phyloP scores from a whole-genome alignment of 1,140 invertebrate genomes.

The Sweltsa coloradensis region DNA sequence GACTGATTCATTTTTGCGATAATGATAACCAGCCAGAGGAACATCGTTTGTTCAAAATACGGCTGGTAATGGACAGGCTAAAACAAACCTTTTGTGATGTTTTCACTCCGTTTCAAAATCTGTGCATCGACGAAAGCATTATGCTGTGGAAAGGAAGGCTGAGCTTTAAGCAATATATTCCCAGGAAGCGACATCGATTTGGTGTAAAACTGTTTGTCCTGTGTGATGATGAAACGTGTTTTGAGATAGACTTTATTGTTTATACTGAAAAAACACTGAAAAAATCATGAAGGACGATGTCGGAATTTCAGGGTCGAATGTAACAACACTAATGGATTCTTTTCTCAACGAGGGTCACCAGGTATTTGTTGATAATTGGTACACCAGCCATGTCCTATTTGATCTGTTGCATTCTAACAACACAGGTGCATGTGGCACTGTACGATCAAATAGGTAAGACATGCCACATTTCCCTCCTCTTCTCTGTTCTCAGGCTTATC shows the following conservation, averaged over 20 bases:
- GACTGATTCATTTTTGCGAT: too few species aligned
- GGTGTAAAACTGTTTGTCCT: slow-evolving; percentile 24
- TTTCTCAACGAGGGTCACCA: slow-evolving; percentile 23
- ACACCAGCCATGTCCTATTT: too few species aligned
- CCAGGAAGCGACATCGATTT: slow-evolving; percentile 22
- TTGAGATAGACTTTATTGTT: slow-evolving; percentile 21
- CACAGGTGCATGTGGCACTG: too few species aligned
- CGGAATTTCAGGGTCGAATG: slow-evolving; percentile 23
- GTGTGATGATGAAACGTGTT: slow-evolving; percentile 20
- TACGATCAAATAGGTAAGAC: too few species aligned
- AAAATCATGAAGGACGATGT: slow-evolving; percentile 12
- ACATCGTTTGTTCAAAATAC: too few species aligned
- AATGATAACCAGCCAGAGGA: too few species aligned
- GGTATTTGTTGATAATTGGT: slow-evolving; percentile 28
- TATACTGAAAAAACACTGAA: slow-evolving; percentile 19
- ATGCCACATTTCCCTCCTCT: too few species aligned
- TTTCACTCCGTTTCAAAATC: slow-evolving; percentile 16
- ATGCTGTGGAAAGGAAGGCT: slow-evolving; percentile 24
- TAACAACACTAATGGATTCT: slow-evolving; percentile 22
- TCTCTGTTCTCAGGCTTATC: too few species aligned
- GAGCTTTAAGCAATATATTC: slow-evolving; percentile 25
- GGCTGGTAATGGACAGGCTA: too few species aligned
- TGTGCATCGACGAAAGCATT: slow-evolving; percentile 20
- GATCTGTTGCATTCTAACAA: too few species aligned
- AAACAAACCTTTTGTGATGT: too few species aligned